These are phyloP conservation scores for Xestoiulus laeticollis DNA, from an alignment of 2,888 invertebrate genomes.

Conservation along the genomic window DNA sequence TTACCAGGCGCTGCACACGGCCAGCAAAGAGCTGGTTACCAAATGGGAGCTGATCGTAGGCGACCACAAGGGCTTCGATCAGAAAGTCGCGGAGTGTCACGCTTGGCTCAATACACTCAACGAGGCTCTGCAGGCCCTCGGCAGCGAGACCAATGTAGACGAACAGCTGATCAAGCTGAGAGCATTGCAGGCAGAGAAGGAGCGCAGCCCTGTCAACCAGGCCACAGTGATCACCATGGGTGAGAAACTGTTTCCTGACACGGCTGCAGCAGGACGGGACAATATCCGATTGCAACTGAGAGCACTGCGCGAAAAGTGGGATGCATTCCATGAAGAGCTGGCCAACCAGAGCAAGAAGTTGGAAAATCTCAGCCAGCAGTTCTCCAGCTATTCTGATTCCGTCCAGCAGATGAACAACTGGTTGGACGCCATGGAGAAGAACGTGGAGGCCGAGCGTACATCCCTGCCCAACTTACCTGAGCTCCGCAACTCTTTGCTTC, in stretches of 20 bases:
- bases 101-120: slow-evolving; percentile 83
- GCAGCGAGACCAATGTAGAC: slow-evolving; percentile 56
- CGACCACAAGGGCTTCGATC: slow-evolving; percentile 81
- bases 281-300: slow-evolving; percentile 85
- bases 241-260: slow-evolving; percentile 91
- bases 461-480: slow-evolving; percentile 72
- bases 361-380: slow-evolving; percentile 82
- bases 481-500: slow-evolving; percentile 81
- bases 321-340: slow-evolving; percentile 83
- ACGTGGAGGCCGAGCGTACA: slow-evolving; percentile 59
- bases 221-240: slow-evolving; percentile 78
- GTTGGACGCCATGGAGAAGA: slow-evolving; percentile 85
- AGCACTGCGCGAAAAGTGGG: slow-evolving; percentile 85
- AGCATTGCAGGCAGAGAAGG: slow-evolving; percentile 71
- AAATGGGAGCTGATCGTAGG: slow-evolving; percentile 84
- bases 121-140: slow-evolving; percentile 71
- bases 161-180: slow-evolving; percentile 57
- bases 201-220: slow-evolving; percentile 83
- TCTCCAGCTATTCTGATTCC: slow-evolving; percentile 86
- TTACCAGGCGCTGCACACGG: slow-evolving; percentile 62
- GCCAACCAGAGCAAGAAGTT: slow-evolving; percentile 84
- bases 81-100: slow-evolving; percentile 77
- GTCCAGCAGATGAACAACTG: slow-evolving; percentile 83
- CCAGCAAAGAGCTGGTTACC: slow-evolving; percentile 76
- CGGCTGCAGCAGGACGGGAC: slow-evolving; percentile 90